phyloP scores from a whole-genome alignment of 2,888 invertebrate species.

The Hyposoter didymator region DNA sequence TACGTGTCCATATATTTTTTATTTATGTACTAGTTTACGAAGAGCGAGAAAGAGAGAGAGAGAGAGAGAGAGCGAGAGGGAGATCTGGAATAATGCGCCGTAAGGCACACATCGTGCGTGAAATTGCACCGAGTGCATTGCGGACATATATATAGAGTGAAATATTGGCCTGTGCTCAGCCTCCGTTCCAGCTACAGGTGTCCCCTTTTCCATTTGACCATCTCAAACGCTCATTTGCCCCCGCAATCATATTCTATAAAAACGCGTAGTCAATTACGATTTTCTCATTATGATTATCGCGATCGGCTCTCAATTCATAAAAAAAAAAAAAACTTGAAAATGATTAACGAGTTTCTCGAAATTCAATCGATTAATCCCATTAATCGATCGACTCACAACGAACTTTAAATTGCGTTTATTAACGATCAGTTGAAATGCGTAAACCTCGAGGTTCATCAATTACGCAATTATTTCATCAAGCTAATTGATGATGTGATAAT shows the following conservation, averaged over 20 bases:
- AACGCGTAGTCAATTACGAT: neutral
- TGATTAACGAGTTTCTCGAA: neutral
- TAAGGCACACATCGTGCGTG: conserved; percentile 59
- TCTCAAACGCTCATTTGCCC: conserved; percentile 5
- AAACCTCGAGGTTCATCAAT: neutral
- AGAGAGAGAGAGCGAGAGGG: neutral
- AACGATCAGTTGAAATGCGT: conserved; percentile 3
- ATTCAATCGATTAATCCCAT: neutral
- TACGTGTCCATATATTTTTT: neutral
- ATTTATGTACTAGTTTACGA: conserved; percentile 20
- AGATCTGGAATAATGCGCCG: conserved; percentile 55
- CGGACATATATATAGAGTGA: conserved; percentile 9
- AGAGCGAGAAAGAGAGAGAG: neutral
- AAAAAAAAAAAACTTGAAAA: neutral
- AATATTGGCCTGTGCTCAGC: conserved; percentile 42
- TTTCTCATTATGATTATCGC: neutral
- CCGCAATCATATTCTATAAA: neutral
- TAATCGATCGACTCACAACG: neutral
- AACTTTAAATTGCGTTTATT: neutral
- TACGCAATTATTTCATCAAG: conserved; percentile 20
- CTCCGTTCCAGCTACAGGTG: conserved; percentile 51
- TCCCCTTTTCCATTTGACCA: conserved; percentile 4
- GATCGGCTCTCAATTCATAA: neutral
- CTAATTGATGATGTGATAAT: conserved; percentile 16
- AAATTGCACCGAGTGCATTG: conserved; percentile 61